Base-by-base conservation (phyloP, 2,888 invertebrate species). In the Cantharis rustica region DNA sequence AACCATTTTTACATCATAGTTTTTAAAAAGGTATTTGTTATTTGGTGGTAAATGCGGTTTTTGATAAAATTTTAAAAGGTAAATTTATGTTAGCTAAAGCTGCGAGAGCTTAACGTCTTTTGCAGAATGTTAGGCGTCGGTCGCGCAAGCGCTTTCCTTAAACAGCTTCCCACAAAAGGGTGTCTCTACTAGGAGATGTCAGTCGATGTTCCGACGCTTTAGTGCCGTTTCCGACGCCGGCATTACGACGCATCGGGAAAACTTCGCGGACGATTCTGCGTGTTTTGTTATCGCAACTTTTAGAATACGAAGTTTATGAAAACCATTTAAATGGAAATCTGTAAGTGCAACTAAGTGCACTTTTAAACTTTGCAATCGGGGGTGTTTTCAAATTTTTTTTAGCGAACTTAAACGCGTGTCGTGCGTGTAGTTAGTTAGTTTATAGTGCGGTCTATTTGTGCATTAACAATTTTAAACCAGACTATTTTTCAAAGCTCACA, bases 161-260 rank as follows among this genome's bases (percentile, higher is more conserved):
- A 80, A 79, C 83, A 84, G 83, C 84, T 81, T 84, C 84, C 47
- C 84, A 79, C 81, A 75, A 80, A 83, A 84, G 82, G 81, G 82
- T 81, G 80, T 78, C 80, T 80, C 79, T 80, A 79, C 79, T 76
- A 81, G 78, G 81, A 83, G 83, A 83, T 83, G 79, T 80, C 82
- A 84, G 83, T 84, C 80, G 82, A 81, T 82, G 82, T 80, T 81
- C 77, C 79, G 82, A 76, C 80, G 80, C 75, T 75, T 76, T 47
- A 47, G 75, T 75, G 74, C 80, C 79, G 81, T 68, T 66, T 62
- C 63, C 62, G 77, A 79, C 79, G 77, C 75, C 71, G 74, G 78
- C 79, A 71, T 77, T 72, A 62, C 66, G 62, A 66, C 68, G 64
- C 27, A 63, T 68, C 71, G 68, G 62, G 61, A 47, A 71, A 77